Base-by-base conservation (phyloP, 1,140 invertebrate species). In the Dinoponera quadriceps region DNA sequence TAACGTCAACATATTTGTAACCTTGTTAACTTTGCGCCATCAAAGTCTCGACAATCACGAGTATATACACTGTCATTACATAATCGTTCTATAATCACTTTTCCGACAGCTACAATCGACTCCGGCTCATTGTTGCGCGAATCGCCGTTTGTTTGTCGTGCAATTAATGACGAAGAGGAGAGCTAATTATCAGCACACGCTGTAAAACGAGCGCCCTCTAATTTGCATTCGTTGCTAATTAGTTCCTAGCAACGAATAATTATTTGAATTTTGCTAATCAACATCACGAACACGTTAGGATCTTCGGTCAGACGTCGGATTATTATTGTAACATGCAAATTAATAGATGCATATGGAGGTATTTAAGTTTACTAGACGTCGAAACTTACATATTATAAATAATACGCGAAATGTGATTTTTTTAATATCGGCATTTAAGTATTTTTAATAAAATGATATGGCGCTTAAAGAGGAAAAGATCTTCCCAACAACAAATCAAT, bases 211-310 rank as follows among this genome's bases (percentile, higher is more conserved):
- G n/a, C 73, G 27, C 44, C 22, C 73, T 75, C 74, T 87, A 87
- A 88, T 87, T 74, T 84, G 57, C 74, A 77, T 74, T 69, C 38
- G 74, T 54, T 68, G 85, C 66, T 88, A 88, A 87, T 87, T 87
- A 62, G 51, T 74, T 74, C 20, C 74, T 63, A 84, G 75, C 49
- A 62, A 73, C 62, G 44, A 77, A 57, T 74, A 88, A 88, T 88
- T 88, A 87, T 85, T 73, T 82, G 60, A 72, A 78, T 85, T 65
- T 84, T 68, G n/a, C 48, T 87, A 87, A 88, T 88, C 85, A 84
- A 66, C 57, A 29, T 44, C 22, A 25, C 7, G 20, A 16, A 33
- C 11, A 7, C 51, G 33, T 60, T 85, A 74, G 54, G 38, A 60
- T 84, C 51, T 69, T 55, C n/a, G 0, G 27, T 9, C 22, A 49